These are phyloP conservation scores for Dicyrtoma fusca DNA, from an alignment of 2,888 invertebrate genomes.

Conservation along the genomic window DNA sequence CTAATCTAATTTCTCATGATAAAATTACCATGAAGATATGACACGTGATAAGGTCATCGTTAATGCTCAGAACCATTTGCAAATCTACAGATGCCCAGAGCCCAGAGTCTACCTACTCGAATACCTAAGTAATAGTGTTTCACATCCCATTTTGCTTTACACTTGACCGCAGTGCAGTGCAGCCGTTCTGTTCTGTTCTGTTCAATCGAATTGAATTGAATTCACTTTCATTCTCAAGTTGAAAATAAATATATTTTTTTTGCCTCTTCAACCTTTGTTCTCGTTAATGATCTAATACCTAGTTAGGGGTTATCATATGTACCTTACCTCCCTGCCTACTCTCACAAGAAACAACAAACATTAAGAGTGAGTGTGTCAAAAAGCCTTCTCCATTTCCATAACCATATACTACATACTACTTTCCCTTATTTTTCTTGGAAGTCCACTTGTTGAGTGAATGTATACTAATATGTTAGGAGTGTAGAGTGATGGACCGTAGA, in stretches of 20 bases:
- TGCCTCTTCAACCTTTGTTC: not conserved
- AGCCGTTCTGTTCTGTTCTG: too few species aligned
- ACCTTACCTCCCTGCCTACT: not conserved
- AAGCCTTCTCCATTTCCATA: too few species aligned
- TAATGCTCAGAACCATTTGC: not conserved
- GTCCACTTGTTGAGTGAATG: slow-evolving; percentile 9
- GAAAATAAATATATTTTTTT: not conserved
- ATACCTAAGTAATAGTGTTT: too few species aligned
- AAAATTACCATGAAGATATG: too few species aligned
- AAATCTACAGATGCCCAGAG: not conserved
- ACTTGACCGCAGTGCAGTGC: too few species aligned
- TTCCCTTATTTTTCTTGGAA: not conserved
- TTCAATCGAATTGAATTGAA: too few species aligned
- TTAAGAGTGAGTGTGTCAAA: not conserved
- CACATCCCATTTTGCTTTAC: too few species aligned
- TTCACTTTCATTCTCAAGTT: too few species aligned
- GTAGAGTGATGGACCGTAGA: not conserved
- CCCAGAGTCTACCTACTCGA: too few species aligned
- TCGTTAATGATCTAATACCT: not conserved
- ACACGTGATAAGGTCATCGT: too few species aligned
- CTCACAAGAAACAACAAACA: slow-evolving; percentile 14
- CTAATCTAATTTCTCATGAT: too few species aligned
- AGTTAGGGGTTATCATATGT: not conserved
- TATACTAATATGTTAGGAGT: not conserved
- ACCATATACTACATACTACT: too few species aligned